These are phyloP conservation scores for Eidolon helvum DNA, from an alignment of 2,113 vertebrate species.

Conservation along the genomic window DNA sequence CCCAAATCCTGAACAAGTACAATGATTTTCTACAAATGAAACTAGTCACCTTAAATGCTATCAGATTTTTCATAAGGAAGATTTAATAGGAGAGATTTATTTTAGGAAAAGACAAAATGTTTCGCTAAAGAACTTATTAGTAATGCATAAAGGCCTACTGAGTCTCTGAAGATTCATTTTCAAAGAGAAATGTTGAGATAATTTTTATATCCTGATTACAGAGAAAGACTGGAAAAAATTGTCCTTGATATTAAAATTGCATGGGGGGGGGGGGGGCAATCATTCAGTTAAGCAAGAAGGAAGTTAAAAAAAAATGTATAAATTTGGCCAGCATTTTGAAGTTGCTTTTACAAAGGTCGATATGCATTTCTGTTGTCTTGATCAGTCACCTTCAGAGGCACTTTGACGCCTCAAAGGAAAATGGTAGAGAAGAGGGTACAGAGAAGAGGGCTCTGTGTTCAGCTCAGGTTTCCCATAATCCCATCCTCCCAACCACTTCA, in stretches of 20 bases:
- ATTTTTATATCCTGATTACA: constrained; percentile 74
- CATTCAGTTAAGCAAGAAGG: constrained; percentile 39
- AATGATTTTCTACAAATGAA: constrained; percentile 65
- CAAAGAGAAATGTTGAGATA: constrained; percentile 80
- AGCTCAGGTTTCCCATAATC: no score
- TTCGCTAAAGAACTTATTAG: constrained; percentile 78
- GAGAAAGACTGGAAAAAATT: constrained; percentile 79
- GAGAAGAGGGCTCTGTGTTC: background rate
- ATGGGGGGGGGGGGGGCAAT: constrained; percentile 18
- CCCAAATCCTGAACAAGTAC: constrained; percentile 71
- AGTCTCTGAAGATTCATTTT: constrained; percentile 81
- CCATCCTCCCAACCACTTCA: fast-evolving
- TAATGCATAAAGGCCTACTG: constrained; percentile 75
- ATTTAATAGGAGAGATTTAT: constrained; percentile 82
- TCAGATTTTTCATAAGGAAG: constrained; percentile 70
- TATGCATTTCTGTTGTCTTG: background rate
- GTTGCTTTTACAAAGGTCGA: constrained; percentile 37
- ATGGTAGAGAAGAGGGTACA: background rate
- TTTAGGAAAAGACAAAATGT: constrained; percentile 83
- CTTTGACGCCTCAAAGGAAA: fast-evolving
- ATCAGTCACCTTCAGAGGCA: background rate
- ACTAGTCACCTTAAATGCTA: constrained; percentile 64
- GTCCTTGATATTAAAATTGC: constrained; percentile 77
- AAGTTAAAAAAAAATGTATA: background rate
- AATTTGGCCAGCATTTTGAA: constrained; percentile 39